These are phyloP conservation scores for Dicerorhinus sumatrensis DNA, from an alignment of 2,113 vertebrate species.

Conservation along the genomic window DNA sequence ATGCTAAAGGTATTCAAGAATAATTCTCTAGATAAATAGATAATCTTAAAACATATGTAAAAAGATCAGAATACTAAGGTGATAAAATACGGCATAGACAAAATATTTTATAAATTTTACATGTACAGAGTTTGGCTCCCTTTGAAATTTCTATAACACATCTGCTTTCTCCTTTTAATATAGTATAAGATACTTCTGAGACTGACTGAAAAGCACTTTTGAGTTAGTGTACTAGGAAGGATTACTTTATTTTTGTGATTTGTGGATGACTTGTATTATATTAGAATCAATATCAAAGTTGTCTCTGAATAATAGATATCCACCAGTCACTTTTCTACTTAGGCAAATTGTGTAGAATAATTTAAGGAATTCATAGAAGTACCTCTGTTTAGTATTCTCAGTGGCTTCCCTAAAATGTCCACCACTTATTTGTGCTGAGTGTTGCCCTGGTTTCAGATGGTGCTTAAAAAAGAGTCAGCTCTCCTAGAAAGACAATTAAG, in stretches of 20 bases:
- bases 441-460: not conserved
- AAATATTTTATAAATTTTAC: slow-evolving; percentile 17
- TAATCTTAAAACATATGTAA: slow-evolving; percentile 8
- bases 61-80: not conserved
- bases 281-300: not conserved
- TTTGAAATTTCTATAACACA: slow-evolving; percentile 34
- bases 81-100: not conserved
- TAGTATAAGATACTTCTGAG: not conserved
- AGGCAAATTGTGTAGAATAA: not conserved
- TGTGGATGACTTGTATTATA: not conserved
- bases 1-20: not conserved
- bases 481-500: not conserved
- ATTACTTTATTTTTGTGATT: not conserved
- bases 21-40: not conserved
- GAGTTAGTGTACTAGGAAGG: not conserved
- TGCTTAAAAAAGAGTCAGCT: not conserved
- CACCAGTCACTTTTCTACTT: not conserved
- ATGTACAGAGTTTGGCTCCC: not conserved
- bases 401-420: not conserved
- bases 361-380: not conserved
- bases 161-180: not conserved
- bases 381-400: not conserved
- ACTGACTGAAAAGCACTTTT: not conserved
- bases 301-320: not conserved
- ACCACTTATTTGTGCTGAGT: not conserved